Base-by-base conservation (phyloP, 2,888 invertebrate species). In the Unio delphinus region DNA sequence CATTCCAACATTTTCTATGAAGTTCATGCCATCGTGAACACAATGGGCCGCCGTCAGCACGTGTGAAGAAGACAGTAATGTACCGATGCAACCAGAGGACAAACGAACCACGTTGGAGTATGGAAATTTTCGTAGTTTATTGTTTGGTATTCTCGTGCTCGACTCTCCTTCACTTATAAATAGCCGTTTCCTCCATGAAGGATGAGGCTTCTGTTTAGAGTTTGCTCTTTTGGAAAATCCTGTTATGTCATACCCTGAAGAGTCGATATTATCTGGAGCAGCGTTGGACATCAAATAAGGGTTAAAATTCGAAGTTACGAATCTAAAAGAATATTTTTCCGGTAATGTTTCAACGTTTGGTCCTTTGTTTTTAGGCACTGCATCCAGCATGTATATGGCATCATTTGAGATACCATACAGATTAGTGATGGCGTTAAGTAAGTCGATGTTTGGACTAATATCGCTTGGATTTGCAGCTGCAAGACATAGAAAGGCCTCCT, bases 21-120 rank as follows among this genome's bases (percentile, higher is more conserved):
- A 86, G 23, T 73, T 68, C 6, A 74, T 58, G 3, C 88, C 87
- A 63, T 83, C 80, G 68, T 88, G 88, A 30, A 88, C 84, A 72
- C 88, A 88, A 68, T 88, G 88, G 4, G 87, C 88, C n/a, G 87
- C 87, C 5, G 87, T 87, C 2, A 88, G 75, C n/a, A 88, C 86
- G 69, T 84, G 85, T 4, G 70, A 64, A 4, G 83, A 81, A 11
- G 87, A 83, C 0, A 88, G 73, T 23, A 88, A 80, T 0, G 88
- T 86, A 23, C 88, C 88, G 5, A 86, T 86, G 68, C 88, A 88
- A 0, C 88, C 88, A 59, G 84, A 79, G 5, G 86, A 86, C 57
- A 87, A 69, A 28, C 83, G 76, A 8, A 87, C 87, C 18, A 86
- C 80, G 72, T 87, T 87, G 57, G 81, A 80, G 70, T 81, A 86